Conservation (phyloP, 2,797 vertebrate genomes). For the Falco peregrinus region DNA sequence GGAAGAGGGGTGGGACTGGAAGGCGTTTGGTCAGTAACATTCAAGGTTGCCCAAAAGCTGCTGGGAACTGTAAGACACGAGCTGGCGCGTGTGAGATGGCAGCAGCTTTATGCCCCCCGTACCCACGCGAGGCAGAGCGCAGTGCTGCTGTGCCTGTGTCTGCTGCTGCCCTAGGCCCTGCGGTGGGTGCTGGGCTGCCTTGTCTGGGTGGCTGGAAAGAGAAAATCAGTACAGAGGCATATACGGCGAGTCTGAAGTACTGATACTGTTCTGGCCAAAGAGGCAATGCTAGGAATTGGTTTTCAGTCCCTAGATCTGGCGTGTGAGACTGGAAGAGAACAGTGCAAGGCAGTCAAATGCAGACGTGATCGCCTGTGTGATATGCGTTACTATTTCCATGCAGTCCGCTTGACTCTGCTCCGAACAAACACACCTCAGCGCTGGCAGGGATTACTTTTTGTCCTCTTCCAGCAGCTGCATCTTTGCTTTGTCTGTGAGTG, state of each 20-base stretch:
- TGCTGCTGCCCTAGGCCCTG: neutral
- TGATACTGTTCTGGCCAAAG: neutral
- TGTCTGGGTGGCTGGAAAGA: neutral
- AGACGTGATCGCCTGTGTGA: neutral
- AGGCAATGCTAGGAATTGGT: neutral
- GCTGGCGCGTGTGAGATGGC: accelerated
- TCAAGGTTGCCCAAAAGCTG: neutral
- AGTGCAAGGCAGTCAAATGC: neutral
- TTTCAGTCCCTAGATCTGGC: neutral
- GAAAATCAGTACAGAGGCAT: neutral
- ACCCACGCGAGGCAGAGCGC: accelerated
- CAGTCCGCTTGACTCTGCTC: neutral
- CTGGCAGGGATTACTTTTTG: neutral
- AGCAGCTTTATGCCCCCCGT: neutral
- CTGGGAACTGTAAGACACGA: neutral
- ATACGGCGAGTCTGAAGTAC: neutral
- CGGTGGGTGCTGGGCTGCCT: neutral
- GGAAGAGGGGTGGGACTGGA: neutral
- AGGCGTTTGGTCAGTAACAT: neutral
- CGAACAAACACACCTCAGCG: neutral
- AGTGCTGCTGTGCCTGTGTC: accelerated
- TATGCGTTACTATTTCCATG: neutral
- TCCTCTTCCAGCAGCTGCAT: neutral
- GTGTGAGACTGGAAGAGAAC: neutral
- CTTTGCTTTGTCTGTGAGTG: neutral